A percentile compares a stretch with the other conserved stretches of the same genome.
Evolutionary conservation across 2,888 invertebrate genomes (phyloP).

Genomic region (Epinotia brunnichana): DNA sequence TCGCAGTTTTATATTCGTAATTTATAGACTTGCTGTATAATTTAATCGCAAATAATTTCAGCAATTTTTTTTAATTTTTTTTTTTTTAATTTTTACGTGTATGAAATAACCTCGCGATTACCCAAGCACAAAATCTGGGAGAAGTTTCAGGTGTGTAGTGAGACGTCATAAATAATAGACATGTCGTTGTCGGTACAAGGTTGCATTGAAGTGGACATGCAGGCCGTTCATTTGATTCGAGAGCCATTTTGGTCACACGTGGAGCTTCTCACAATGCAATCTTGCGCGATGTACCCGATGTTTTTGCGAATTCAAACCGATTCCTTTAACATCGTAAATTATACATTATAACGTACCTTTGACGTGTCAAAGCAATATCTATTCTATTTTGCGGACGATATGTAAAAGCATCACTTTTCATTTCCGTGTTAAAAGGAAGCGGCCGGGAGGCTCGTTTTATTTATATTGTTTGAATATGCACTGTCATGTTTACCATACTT

Average conservation of each 20-base stretch:
- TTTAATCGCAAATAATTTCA: too few species aligned
- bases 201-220: slow-evolving; percentile 47
- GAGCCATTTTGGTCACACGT: slow-evolving; percentile 47
- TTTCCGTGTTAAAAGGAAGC: background rate
- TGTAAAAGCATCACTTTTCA: background rate
- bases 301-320: too few species aligned
- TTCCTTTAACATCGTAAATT: slow-evolving; percentile 4
- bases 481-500: too few species aligned
- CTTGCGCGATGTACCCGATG: slow-evolving; percentile 11
- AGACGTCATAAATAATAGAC: slow-evolving; percentile 38
- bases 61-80: too few species aligned
- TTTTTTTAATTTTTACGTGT: too few species aligned
- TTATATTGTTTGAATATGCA: too few species aligned
- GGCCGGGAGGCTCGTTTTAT: too few species aligned
- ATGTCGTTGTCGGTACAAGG: background rate
- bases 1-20: too few species aligned
- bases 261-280: slow-evolving; percentile 42
- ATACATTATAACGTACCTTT: background rate
- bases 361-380: slow-evolving; percentile 13
- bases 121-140: too few species aligned
- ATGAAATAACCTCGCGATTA: too few species aligned
- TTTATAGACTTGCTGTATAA: too few species aligned
- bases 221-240: slow-evolving; percentile 48
- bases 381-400: slow-evolving; percentile 2
- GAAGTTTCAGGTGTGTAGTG: background rate